Conservation (phyloP, 2,888 invertebrate species). For the Lottia scabra region DNA sequence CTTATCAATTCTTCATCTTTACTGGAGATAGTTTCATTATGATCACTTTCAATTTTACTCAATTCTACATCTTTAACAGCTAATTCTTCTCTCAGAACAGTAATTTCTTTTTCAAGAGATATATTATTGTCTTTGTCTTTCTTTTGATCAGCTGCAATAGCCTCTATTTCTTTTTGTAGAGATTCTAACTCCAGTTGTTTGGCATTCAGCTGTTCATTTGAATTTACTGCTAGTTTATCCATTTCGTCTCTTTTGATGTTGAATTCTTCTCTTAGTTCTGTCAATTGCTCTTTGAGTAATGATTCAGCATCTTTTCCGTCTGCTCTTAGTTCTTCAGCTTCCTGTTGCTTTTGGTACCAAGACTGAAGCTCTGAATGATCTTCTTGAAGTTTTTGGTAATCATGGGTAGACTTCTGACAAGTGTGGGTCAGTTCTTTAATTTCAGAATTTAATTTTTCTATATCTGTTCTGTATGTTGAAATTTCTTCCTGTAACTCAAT, state of each 20-base stretch:
- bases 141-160: neutral
- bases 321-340: neutral
- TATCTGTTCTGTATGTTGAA: neutral
- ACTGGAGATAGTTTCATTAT: neutral
- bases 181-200: neutral
- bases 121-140: too few relatives aligned
- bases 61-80: neutral
- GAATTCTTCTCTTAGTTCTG: slow-evolving; percentile 2
- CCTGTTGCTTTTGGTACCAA: slow-evolving; percentile 1
- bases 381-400: neutral
- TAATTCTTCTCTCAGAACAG: neutral
- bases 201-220: neutral
- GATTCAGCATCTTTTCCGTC: slow-evolving; percentile 3
- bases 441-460: neutral
- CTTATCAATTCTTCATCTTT: neutral
- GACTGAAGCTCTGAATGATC: neutral
- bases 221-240: neutral
- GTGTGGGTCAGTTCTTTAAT: neutral
- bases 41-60: neutral
- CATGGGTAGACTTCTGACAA: neutral
- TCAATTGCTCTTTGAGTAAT: slow-evolving; percentile 10
- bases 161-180: neutral
- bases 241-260: neutral
- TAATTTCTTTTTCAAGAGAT: neutral
- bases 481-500: neutral